Evolutionary conservation across 2,888 invertebrate genomes (phyloP).

Genomic region (Harpalus rubripes): DNA sequence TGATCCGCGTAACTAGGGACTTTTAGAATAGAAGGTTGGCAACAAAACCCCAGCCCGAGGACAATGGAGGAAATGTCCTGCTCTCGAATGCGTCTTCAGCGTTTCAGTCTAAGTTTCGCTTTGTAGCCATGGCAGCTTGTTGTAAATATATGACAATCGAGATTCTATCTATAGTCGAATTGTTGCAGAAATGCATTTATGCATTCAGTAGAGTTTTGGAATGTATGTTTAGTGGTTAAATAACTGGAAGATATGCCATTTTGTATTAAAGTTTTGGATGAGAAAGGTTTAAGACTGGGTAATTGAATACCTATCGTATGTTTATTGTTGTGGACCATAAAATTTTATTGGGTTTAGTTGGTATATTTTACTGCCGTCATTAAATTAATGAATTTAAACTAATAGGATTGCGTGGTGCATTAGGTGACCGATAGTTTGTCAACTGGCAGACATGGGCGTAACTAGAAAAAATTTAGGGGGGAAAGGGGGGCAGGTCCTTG

Average conservation of each 20-base stretch:
- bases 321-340: too few relatives aligned
- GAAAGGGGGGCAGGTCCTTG: too few relatives aligned
- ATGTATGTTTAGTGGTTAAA: background rate
- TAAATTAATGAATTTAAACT: too few relatives aligned
- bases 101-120: background rate
- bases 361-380: too few relatives aligned
- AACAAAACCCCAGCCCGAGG: conserved; percentile 32
- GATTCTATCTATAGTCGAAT: background rate
- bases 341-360: too few relatives aligned
- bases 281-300: background rate
- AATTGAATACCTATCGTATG: background rate
- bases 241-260: background rate
- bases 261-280: background rate
- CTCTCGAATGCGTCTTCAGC: background rate
- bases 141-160: conserved; percentile 21
- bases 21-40: conserved; percentile 28
- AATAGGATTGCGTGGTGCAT: too few relatives aligned
- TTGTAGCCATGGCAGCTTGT: background rate
- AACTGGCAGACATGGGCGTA: too few relatives aligned
- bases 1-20: conserved; percentile 37
- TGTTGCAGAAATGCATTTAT: background rate
- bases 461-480: too few relatives aligned
- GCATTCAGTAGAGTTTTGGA: background rate
- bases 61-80: conserved; percentile 25
- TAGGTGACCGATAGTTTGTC: too few relatives aligned